Base-by-base conservation (phyloP, 2,797 vertebrate genomes). In the Pygocentrus nattereri region DNA sequence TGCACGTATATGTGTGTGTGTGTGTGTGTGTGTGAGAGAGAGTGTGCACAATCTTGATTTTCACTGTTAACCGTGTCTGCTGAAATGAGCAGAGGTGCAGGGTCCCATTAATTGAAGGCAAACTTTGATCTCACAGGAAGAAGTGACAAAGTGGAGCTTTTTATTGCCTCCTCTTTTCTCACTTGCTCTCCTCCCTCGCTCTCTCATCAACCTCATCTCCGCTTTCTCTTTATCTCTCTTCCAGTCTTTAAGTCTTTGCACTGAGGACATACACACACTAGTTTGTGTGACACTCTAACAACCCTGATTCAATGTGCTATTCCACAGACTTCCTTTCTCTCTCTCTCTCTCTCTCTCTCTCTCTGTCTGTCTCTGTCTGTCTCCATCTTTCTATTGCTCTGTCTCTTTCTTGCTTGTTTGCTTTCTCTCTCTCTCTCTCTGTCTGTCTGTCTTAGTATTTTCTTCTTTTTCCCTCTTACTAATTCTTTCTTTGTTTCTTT, bases 1-100 rank as follows among this genome's bases (percentile, higher is more conserved):
- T 67, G 59, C 41, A 16, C 54, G 79, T 19, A 44, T 72, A 56
- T 79, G n/a, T 50, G 67, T 79, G 64, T 44, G 47, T 11, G 69
- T 27, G 23, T 27, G 58, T 27, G 58, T 27, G 54, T 18, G 3
- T 76, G 41, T 50, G 18, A 31, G 41, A 52, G 59, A 31, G 58
- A 65, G 59, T 54, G 62, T 54, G 62, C 54, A n/a, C n/a, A n/a
- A n/a, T 30, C 38, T 41, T 67, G 47, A n/a, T 65, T 56, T 73
- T 31, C 30, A 38, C 71, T 58, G 50, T 74, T 38, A 58, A 13
- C 3, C n/a, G 23, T n/a, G n/a, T 38, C 31, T 38, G 41, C 31
- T 23, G 31, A 58, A 30, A 12, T 7, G 31, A 58, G 21, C 21
- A 58, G 31, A 38, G 52, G 27, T 38, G 52, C 71, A 56, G 5